Conservation (phyloP, 2,113 vertebrate genomes). For the Protomyctophum bolini region DNA sequence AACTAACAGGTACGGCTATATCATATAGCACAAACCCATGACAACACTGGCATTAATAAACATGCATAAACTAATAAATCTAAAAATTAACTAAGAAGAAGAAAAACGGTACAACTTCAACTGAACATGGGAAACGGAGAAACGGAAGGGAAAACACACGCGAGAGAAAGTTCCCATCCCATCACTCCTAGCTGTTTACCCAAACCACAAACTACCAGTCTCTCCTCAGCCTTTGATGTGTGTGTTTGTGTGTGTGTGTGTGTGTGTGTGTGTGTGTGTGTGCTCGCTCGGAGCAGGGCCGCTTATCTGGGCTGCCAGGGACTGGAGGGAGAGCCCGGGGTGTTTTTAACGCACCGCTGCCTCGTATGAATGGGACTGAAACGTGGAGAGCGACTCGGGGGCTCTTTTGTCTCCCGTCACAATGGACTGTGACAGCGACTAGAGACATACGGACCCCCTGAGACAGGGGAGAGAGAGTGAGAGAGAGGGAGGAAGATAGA, state of each 20-base stretch:
- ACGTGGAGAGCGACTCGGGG: conserved; percentile 61
- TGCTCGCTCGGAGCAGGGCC: conserved; percentile 37
- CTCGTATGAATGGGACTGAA: conserved; percentile 61
- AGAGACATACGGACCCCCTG: conserved; percentile 58
- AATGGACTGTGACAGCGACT: conserved; percentile 69
- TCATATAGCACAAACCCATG: too few relatives aligned
- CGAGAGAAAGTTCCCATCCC: conserved; percentile 26
- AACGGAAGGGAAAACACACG: not conserved
- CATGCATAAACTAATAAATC: too few relatives aligned
- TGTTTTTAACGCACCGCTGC: conserved; percentile 52
- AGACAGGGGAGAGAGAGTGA: conserved; percentile 13
- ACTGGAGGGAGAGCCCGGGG: conserved; percentile 52
- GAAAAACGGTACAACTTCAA: too few relatives aligned
- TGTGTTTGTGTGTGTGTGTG: conserved; percentile 37
- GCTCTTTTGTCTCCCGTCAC: conserved; percentile 65
- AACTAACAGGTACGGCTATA: too few relatives aligned
- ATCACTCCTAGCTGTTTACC: conserved; percentile 19
- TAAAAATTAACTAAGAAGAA: too few relatives aligned
- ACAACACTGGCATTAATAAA: too few relatives aligned
- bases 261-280: conserved; percentile 39
- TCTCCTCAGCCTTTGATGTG: conserved; percentile 58
- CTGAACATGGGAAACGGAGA: conserved; percentile 1
- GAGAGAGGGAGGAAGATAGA: conserved; percentile 21
- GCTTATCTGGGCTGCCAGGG: conserved; percentile 42
- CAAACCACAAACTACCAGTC: not conserved